Evolutionary conservation across 2,888 invertebrate genomes (phyloP), one percentile per base, ranked within the genome.

Genomic region (Lasioglossum vierecki): DNA sequence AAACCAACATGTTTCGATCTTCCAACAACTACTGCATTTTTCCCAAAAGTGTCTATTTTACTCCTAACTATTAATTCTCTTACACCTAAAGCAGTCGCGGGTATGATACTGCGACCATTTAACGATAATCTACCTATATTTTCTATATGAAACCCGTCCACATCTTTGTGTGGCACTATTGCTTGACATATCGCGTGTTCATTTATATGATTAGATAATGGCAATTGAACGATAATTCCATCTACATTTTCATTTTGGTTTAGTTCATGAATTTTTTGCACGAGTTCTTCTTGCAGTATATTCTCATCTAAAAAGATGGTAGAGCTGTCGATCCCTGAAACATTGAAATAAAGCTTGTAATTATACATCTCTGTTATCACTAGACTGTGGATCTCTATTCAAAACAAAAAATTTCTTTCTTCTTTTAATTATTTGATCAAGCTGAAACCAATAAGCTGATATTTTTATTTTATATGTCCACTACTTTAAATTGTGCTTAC

Each of bases 1-100:
- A 99, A 96, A 0, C 99, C 98, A 39, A 99, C 98, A 95, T 99
- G 98, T 95, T 99, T 99, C 0, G 99, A 99, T 79, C 99, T 96
- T 1, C 99, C 99, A 88, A 98, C 97, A 0, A 99, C 97, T 0
- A 99, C 98, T 8, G 98, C 98, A 94, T 98, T 98, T 91, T 98
- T 98, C 1, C 98, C 98, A 92, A 97, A 96, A 0, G 98, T 98
- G 84, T 97, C 96, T 84, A 98, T 96, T n/a, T 96, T 96, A 92
- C 95, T 93, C 79, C 96, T 95, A 71, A 94, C 93, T 68, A 96
- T 91, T 79, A 96, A 88, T 88, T 95, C 95, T 75, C 90, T 93
- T 4, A 95, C 95, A 75, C 93, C 95, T 35, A 94, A 88, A 0
- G 94, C 94, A 41, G 95, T 95, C 5, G 95, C 95, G 22, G 95